Evolutionary conservation across 2,888 invertebrate genomes (phyloP).

Genomic region (Drosophila mercatorum): DNA sequence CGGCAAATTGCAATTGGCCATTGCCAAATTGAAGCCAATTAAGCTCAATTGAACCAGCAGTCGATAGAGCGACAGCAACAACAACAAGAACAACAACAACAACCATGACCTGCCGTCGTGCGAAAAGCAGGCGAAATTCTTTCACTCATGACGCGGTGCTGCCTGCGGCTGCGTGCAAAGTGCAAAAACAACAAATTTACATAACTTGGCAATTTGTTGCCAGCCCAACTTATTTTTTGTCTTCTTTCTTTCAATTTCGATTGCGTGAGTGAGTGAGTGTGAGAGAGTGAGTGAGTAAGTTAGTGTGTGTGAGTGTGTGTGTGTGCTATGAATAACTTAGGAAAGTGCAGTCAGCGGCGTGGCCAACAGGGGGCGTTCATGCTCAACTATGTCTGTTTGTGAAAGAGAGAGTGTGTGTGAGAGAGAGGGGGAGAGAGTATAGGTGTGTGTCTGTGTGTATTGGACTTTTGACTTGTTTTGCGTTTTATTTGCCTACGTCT

Average conservation of each 20-base stretch:
- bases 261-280: constrained; percentile 12
- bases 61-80: constrained; percentile 40
- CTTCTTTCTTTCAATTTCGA: constrained; percentile 4
- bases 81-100: constrained; percentile 52
- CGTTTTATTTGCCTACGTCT: constrained; percentile 34
- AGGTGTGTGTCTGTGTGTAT: constrained; percentile 23
- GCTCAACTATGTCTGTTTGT: background rate
- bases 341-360: constrained; percentile 49
- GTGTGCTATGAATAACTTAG: constrained; percentile 52
- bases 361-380: constrained; percentile 42
- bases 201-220: constrained; percentile 45
- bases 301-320: constrained; percentile 11
- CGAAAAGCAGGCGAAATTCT: constrained; percentile 35
- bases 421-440: background rate
- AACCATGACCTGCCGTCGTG: constrained; percentile 67
- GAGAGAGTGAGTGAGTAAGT: constrained; percentile 3
- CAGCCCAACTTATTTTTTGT: constrained; percentile 23
- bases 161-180: constrained; percentile 39
- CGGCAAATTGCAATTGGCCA: constrained; percentile 56
- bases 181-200: constrained; percentile 51
- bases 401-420: constrained; percentile 2
- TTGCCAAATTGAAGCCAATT: constrained; percentile 77
- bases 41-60: constrained; percentile 69
- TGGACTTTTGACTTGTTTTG: constrained; percentile 80
- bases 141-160: constrained; percentile 33